Conservation (phyloP, 1,140 invertebrate genomes). For the Parasteatoda tepidariorum region DNA sequence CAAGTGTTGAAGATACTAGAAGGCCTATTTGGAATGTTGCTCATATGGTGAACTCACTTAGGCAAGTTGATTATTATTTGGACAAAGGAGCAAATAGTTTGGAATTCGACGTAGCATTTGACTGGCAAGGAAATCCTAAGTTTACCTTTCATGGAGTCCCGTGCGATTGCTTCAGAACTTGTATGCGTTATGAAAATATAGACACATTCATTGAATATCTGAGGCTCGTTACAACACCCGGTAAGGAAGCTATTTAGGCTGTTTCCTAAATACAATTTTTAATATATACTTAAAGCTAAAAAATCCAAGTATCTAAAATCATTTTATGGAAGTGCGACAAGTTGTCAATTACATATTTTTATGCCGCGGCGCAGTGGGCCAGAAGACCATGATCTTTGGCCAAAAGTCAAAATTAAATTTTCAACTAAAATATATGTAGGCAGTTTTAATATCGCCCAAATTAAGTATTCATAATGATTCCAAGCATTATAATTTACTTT, state of each 20-base stretch:
- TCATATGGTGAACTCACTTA: conserved; percentile 64
- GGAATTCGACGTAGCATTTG: conserved; percentile 63
- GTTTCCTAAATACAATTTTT: too few relatives aligned
- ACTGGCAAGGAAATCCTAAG: conserved; percentile 46
- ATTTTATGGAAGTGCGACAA: too few relatives aligned
- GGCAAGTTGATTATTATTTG: conserved; percentile 62
- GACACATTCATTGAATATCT: conserved; percentile 60
- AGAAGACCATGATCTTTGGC: too few relatives aligned
- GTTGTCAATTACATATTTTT: too few relatives aligned
- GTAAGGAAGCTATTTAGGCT: conserved; percentile 5
- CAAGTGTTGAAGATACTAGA: background rate
- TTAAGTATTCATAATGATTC: too few relatives aligned
- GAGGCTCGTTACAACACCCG: conserved; percentile 53
- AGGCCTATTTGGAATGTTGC: conserved; percentile 64
- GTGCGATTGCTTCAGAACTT: conserved; percentile 64
- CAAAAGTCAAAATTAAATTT: too few relatives aligned
- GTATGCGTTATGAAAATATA: conserved; percentile 60
- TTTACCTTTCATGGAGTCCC: conserved; percentile 63
- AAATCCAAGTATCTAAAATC: too few relatives aligned
- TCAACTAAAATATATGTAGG: too few relatives aligned
- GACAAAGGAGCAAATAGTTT: conserved; percentile 63
- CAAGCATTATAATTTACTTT: too few relatives aligned
- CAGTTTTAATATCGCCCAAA: too few relatives aligned
- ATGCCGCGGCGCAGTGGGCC: too few relatives aligned
- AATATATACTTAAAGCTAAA: too few relatives aligned